Percentiles rank a stretch among this genome's conserved stretches.
phyloP scores from a whole-genome alignment of 2,888 invertebrate species.

The Meloe dianella region DNA sequence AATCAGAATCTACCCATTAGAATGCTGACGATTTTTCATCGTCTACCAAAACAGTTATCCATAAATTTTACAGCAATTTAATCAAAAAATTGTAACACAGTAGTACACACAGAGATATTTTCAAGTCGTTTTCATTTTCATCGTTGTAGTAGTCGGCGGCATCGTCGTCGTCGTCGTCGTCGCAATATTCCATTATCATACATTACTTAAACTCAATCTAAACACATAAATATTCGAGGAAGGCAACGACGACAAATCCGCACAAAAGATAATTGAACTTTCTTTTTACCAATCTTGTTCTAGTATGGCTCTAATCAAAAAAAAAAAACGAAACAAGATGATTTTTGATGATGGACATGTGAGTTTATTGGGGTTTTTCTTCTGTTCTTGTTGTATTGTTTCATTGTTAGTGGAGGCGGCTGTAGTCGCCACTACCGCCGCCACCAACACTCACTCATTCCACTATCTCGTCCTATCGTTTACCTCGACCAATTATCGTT shows the following conservation, averaged over 20 bases:
- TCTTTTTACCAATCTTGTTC: conserved; percentile 32
- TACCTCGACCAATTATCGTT: conserved; percentile 58
- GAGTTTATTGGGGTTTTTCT: no score
- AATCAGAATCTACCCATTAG: background rate
- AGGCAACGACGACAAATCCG: conserved; percentile 48
- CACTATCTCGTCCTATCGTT: conserved; percentile 47
- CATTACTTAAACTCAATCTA: conserved; percentile 57
- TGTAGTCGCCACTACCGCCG: background rate
- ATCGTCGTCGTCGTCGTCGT: conserved; percentile 21
- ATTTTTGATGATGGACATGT: conserved; percentile 22
- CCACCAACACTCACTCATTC: conserved; percentile 14
- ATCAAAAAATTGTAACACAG: conserved; percentile 49
- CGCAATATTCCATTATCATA: conserved; percentile 55
- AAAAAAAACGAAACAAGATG: conserved; percentile 20
- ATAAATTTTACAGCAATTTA: conserved; percentile 55
- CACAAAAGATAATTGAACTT: conserved; percentile 49
- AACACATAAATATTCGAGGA: conserved; percentile 54
- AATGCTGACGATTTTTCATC: background rate
- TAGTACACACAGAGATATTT: conserved; percentile 46
- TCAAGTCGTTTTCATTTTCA: conserved; percentile 49
- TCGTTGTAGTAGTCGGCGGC: background rate
- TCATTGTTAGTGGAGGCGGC: conserved; percentile 11
- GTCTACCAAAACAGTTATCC: conserved; percentile 27
- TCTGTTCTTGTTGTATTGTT: conserved; percentile 15
- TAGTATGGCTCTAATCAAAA: background rate